A percentile compares a stretch with the other conserved stretches of the same genome.
phyloP scores from a whole-genome alignment of 2,888 invertebrate genomes.

The Sphaeridia pumilis region DNA sequence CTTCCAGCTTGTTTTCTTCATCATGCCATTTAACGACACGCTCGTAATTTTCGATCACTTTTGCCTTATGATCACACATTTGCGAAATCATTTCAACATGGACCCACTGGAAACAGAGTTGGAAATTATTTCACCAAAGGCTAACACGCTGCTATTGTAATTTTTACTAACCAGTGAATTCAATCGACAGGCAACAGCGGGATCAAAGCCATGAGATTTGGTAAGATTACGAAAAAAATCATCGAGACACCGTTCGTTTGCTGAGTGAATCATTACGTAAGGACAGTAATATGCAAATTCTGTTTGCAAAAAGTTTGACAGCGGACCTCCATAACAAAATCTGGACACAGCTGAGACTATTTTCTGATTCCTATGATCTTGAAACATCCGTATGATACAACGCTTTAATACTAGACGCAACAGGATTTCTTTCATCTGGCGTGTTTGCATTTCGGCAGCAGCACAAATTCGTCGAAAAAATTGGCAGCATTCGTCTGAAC shows the following conservation, averaged over 20 bases:
- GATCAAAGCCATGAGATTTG: background rate
- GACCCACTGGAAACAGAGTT: background rate
- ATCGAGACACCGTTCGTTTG: background rate
- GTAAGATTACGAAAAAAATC: background rate
- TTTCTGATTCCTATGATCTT: background rate
- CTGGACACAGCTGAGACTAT: conserved; percentile 3
- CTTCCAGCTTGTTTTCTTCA: background rate
- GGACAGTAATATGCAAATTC: conserved; percentile 15
- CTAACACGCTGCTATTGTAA: too few relatives aligned
- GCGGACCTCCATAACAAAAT: background rate
- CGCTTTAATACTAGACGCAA: conserved; percentile 3
- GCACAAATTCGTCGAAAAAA: conserved; percentile 4
- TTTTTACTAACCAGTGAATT: background rate
- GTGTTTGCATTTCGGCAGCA: background rate
- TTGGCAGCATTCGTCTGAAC: background rate
- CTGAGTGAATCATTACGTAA: background rate
- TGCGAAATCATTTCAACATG: conserved; percentile 3
- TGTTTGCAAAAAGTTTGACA: background rate
- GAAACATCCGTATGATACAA: conserved; percentile 1
- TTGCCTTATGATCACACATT: background rate
- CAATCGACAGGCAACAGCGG: background rate
- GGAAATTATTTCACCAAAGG: too few relatives aligned
- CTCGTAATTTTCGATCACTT: conserved; percentile 1
- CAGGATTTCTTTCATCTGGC: conserved; percentile 1
- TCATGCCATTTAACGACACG: conserved; percentile 2